These are phyloP conservation scores for Zaprionus africanus DNA, from an alignment of 1,140 invertebrate genomes.

Conservation along the genomic window DNA sequence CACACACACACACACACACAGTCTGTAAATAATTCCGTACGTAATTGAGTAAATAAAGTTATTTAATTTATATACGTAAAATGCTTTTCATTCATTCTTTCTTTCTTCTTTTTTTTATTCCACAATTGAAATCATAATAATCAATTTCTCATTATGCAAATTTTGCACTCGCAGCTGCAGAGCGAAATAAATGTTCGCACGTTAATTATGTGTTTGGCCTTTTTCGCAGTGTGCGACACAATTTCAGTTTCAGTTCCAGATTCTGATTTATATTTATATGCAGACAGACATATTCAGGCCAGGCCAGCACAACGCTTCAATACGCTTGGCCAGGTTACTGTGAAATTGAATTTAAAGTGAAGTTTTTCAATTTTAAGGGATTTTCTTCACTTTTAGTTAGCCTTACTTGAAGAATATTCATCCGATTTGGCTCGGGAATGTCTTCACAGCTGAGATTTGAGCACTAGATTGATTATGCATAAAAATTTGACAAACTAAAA, in stretches of 20 bases:
- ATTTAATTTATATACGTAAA: constrained; percentile 79
- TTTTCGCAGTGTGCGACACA: constrained; percentile 44
- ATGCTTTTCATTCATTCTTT: constrained; percentile 1
- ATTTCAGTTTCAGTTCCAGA: constrained; percentile 17
- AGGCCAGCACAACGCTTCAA: background rate
- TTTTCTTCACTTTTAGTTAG: background rate
- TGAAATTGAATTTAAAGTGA: background rate
- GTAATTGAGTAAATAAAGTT: constrained; percentile 82
- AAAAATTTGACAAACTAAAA: background rate
- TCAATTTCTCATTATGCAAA: constrained; percentile 75
- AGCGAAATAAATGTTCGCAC: constrained; percentile 66
- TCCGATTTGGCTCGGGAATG: background rate
- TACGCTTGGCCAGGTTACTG: background rate
- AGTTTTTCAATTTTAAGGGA: background rate
- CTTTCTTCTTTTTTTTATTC: background rate
- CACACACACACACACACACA: no score
- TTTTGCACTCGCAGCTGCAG: constrained; percentile 56
- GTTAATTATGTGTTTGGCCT: constrained; percentile 59
- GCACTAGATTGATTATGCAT: background rate
- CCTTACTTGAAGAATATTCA: background rate
- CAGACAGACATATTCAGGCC: background rate
- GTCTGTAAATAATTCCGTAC: constrained; percentile 66
- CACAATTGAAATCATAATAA: constrained; percentile 57
- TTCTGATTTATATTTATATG: constrained; percentile 20
- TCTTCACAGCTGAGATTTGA: background rate